These are phyloP conservation scores for Callorhinus ursinus DNA, from an alignment of 2,113 vertebrate genomes.

Conservation along the genomic window DNA sequence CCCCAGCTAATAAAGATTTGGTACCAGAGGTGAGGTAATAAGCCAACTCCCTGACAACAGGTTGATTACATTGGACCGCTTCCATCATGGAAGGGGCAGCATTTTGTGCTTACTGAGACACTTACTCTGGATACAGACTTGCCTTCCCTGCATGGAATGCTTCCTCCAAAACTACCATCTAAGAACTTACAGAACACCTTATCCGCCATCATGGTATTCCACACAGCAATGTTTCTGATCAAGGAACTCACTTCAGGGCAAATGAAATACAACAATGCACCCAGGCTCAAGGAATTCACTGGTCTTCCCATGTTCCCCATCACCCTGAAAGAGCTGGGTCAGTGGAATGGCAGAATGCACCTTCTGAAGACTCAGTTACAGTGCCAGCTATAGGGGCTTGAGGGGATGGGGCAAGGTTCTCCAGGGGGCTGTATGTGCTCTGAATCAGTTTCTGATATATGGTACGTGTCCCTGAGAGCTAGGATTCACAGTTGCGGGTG, in stretches of 20 bases:
- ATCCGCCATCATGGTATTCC: background rate
- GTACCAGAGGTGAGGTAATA: background rate
- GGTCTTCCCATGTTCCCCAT: background rate
- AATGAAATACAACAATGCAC: background rate
- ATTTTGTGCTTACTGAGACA: background rate
- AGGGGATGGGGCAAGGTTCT: background rate
- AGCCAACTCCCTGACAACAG: background rate
- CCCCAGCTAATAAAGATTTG: background rate
- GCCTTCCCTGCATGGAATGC: background rate
- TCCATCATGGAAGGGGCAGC: background rate
- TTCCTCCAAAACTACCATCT: background rate
- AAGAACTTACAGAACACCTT: background rate
- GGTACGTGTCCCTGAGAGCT: background rate
- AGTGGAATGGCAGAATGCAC: background rate
- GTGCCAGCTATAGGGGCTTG: too few species aligned
- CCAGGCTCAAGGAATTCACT: fast-evolving
- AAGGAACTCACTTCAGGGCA: background rate
- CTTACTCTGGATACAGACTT: background rate
- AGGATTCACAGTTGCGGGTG: background rate
- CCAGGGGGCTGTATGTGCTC: background rate
- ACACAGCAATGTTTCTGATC: background rate
- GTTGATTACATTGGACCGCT: background rate
- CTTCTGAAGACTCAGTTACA: background rate
- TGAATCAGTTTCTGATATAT: background rate
- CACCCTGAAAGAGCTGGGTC: background rate